Percentiles rank a stretch among this genome's conserved stretches.
phyloP scores from a whole-genome alignment of 1,140 invertebrate genomes.

The Atta texana region DNA sequence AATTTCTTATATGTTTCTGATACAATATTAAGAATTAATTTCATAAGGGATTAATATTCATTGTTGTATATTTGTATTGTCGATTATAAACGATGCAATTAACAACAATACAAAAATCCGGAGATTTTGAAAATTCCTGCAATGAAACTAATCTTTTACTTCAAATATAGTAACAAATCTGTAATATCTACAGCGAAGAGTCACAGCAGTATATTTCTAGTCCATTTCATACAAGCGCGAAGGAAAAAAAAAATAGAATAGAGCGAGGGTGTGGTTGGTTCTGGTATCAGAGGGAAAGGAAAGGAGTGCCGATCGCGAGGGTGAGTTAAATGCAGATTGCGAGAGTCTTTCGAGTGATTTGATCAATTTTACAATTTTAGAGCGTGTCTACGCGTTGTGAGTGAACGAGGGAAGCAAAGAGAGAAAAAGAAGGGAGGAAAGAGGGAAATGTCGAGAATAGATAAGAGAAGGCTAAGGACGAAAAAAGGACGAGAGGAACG shows the following conservation, averaged over 20 bases:
- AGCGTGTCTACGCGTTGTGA: slow-evolving; percentile 28
- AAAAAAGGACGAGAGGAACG: slow-evolving; percentile 59
- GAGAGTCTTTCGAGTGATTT: slow-evolving; percentile 68
- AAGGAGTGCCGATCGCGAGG: slow-evolving; percentile 59
- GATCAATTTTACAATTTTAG: slow-evolving; percentile 83
- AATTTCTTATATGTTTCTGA: not conserved
- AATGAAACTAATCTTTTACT: not conserved
- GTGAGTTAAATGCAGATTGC: slow-evolving; percentile 64
- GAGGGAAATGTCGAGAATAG: slow-evolving; percentile 1
- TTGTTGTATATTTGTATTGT: too few species aligned
- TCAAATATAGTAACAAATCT: not conserved
- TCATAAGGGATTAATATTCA: not conserved
- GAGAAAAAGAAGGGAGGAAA: not conserved
- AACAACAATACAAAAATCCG: not conserved
- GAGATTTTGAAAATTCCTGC: not conserved
- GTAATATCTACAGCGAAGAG: not conserved
- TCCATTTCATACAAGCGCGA: not conserved
- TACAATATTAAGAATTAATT: not conserved
- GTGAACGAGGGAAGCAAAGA: not conserved
- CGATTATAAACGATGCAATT: too few species aligned
- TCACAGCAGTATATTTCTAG: not conserved
- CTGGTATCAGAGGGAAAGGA: slow-evolving; percentile 30
- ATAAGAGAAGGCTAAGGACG: slow-evolving; percentile 25
- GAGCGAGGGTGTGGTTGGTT: slow-evolving; percentile 56
- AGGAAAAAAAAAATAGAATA: slow-evolving; percentile 39